phyloP scores from a whole-genome alignment of 2,113 vertebrate species.

The Spilogale gracilis region DNA sequence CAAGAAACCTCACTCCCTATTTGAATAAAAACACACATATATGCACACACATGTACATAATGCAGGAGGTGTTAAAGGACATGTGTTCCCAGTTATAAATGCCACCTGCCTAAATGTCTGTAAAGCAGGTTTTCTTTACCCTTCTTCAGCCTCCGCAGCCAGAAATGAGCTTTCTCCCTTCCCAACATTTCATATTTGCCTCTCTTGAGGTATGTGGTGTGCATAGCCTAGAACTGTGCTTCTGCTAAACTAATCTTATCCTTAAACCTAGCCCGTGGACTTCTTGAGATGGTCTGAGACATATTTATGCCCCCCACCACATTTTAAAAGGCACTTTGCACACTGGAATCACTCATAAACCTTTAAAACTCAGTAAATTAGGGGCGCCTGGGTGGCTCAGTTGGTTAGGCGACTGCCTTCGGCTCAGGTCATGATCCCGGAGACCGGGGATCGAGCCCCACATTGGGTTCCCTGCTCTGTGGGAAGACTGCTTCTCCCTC shows the following conservation, averaged over 20 bases:
- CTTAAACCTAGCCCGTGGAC: background rate
- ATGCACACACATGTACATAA: background rate
- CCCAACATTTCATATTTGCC: background rate
- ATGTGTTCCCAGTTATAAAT: background rate
- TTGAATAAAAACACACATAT: background rate
- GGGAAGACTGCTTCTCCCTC: background rate
- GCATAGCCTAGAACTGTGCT: fast-evolving
- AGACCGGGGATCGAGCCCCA: no score
- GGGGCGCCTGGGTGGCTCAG: background rate
- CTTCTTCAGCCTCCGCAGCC: background rate
- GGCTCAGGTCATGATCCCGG: no score
- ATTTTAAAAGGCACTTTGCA: background rate
- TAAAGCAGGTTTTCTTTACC: background rate
- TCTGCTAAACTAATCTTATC: background rate
- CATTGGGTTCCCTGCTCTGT: background rate
- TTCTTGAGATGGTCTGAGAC: background rate
- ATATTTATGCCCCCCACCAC: background rate
- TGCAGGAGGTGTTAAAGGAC: background rate
- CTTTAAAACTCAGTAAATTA: background rate
- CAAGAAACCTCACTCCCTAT: background rate
- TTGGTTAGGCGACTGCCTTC: background rate
- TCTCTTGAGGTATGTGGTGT: background rate
- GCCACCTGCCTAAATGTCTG: background rate
- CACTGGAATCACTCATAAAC: background rate
- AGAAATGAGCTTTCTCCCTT: background rate